These are phyloP conservation scores for Eutolmus rufibarbis DNA, from an alignment of 2,888 invertebrate genomes.

Conservation along the genomic window DNA sequence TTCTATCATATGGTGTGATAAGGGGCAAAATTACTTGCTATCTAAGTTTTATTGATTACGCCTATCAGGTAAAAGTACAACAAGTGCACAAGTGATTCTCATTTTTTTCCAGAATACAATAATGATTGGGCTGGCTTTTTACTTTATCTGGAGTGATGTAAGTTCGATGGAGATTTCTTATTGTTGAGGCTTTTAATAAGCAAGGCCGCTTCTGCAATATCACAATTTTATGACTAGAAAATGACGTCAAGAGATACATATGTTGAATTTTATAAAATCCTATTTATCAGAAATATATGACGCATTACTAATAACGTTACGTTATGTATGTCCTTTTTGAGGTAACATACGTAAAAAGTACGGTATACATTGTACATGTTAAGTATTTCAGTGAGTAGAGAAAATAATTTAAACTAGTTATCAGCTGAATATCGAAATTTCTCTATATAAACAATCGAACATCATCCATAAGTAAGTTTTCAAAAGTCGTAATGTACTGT, in stretches of 20 bases:
- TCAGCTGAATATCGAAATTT: no score
- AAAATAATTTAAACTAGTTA: no score
- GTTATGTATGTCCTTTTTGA: no score
- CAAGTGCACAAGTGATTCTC: not conserved
- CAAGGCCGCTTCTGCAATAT: not conserved
- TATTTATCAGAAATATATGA: not conserved
- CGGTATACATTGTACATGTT: no score
- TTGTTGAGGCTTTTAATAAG: not conserved
- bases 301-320: not conserved
- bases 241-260: not conserved
- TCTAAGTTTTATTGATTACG: not conserved
- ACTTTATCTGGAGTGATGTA: not conserved
- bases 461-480: no score
- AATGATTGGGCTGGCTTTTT: not conserved
- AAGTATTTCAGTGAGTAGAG: no score
- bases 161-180: not conserved
- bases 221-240: not conserved
- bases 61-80: not conserved
- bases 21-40: not conserved
- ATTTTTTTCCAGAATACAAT: not conserved
- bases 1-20: not conserved
- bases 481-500: no score
- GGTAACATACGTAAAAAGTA: no score
- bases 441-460: no score
- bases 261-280: not conserved